These are phyloP conservation scores for Synanthedon andrenaeformis DNA, from an alignment of 2,888 invertebrate genomes.

Conservation along the genomic window DNA sequence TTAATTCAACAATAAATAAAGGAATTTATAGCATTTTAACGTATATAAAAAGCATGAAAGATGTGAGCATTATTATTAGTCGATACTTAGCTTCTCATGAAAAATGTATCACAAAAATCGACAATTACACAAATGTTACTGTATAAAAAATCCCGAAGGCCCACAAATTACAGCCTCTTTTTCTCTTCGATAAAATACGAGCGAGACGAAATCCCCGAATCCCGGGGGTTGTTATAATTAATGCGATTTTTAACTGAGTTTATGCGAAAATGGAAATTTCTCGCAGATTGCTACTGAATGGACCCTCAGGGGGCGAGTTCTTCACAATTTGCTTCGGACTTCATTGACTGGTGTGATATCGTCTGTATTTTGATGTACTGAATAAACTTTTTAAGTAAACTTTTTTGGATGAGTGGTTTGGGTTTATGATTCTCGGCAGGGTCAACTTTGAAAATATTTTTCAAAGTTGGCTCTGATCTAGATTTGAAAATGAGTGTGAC, in stretches of 20 bases:
- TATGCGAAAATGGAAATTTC: conserved; percentile 20
- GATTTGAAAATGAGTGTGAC: too few species aligned
- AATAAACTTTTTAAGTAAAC: too few species aligned
- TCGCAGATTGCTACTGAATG: conserved; percentile 21
- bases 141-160: background rate
- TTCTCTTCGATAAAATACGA: conserved; percentile 6
- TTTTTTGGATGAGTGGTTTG: too few species aligned
- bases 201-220: conserved; percentile 8
- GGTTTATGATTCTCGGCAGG: too few species aligned
- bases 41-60: background rate
- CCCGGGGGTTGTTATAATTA: conserved; percentile 17
- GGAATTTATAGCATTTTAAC: too few species aligned
- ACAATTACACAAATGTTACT: background rate
- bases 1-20: too few species aligned
- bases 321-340: background rate
- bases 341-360: background rate
- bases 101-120: background rate
- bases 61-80: background rate
- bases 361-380: background rate
- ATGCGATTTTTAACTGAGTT: conserved; percentile 21
- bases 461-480: too few species aligned
- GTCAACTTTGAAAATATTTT: too few species aligned
- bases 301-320: conserved; percentile 4
- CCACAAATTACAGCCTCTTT: conserved; percentile 11
- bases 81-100: background rate